Base-by-base conservation (phyloP, 2,113 vertebrate species). In the Romanogobio albipinnatus region DNA sequence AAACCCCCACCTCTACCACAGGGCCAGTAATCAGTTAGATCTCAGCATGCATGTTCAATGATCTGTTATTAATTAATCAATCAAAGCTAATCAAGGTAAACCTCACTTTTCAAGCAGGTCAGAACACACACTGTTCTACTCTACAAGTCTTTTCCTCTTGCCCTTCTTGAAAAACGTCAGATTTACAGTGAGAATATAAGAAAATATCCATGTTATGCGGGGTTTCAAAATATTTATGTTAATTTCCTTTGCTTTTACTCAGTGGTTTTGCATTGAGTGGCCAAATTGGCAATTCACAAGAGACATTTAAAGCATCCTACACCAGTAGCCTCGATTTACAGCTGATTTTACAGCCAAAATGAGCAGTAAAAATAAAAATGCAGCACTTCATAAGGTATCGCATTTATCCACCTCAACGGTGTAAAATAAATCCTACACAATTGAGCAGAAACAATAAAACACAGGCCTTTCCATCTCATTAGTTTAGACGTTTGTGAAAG, bases 11-110 rank as follows among this genome's bases (percentile, higher is more conserved):
- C 76, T 17, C 80, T 76, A 71, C 83, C 86, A 89, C 71, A 56
- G 83, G 88, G 76, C 81, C 61, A 26, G 86, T 49, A 73, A 80
- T 85, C 87, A 87, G 81, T 87, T 76, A 88, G 87, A 89, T 85
- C 87, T 86, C 87, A 91, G 90, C 74, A 81, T 89, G 89, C 83
- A 84, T 76, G 82, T 86, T 85, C 85, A 89, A 89, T 90, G 89
- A 90, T 90, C 83, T 91, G 84, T 91, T 87, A 90, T 89, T 87
- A 87, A 90, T 91, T 88, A 85, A 89, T 92, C 85, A 87, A 90
- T 88, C 86, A 87, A 83, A 87, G 84, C 87, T 87, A 90, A 90
- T 90, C 90, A 88, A 90, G 80, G 89, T 90, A 90, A 91, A 88
- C 81, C 68, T 85, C 71, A 86, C 76, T 88, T 87, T 87, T 88